Conservation (phyloP, 1,140 invertebrate species). For the Melitaea cinxia region DNA sequence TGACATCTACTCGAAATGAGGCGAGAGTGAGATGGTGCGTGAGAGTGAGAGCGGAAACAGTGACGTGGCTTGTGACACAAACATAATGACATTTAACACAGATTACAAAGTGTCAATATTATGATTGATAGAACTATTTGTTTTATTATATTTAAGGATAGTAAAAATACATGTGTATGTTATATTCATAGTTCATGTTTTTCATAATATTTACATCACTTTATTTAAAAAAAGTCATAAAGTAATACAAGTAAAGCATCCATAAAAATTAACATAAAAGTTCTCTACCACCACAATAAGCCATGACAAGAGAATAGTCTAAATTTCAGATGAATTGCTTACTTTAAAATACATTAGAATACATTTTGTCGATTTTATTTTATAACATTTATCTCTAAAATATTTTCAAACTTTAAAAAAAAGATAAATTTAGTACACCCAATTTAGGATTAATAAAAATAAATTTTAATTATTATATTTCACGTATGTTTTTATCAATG, state of each 20-base stretch:
- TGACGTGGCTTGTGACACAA: slow-evolving; percentile 72
- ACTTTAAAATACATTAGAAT: slow-evolving; percentile 1
- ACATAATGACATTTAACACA: slow-evolving; percentile 32
- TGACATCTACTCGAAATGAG: slow-evolving; percentile 69
- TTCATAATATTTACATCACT: slow-evolving; percentile 33
- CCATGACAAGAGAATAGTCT: slow-evolving; percentile 18
- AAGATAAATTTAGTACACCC: background rate
- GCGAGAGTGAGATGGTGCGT: slow-evolving; percentile 76
- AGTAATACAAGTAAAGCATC: slow-evolving; percentile 24
- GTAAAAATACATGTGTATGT: background rate
- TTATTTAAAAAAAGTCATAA: slow-evolving; percentile 18
- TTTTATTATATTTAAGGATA: background rate
- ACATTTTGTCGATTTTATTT: background rate
- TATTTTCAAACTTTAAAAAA: background rate
- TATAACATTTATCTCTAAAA: slow-evolving; percentile 1
- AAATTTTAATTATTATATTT: too few species aligned
- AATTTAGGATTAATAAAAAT: background rate
- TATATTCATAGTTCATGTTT: slow-evolving; percentile 7
- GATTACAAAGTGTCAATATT: slow-evolving; percentile 29
- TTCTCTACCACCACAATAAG: slow-evolving; percentile 25
- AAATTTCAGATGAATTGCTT: background rate
- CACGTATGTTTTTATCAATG: too few species aligned
- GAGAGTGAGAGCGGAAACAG: slow-evolving; percentile 77
- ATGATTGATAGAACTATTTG: slow-evolving; percentile 18
- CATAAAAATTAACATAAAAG: slow-evolving; percentile 15